Conservation (phyloP, 2,888 invertebrate genomes). For the Galerucella nymphaeae region DNA sequence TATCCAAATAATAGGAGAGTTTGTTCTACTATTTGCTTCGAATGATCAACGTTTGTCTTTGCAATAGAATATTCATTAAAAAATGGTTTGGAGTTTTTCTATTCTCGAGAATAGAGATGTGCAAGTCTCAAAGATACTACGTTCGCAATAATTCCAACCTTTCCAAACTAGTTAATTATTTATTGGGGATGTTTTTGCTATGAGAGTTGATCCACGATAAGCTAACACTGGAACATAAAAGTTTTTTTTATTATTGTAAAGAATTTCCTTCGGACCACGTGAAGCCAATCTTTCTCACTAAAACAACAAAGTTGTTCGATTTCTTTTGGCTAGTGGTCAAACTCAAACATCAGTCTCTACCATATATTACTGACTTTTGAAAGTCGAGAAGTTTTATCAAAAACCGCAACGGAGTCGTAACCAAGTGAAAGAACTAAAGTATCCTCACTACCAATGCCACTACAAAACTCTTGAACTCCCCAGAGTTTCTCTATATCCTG, state of each 20-base stretch:
- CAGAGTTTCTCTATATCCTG: conserved; percentile 1
- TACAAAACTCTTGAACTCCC: conserved; percentile 1
- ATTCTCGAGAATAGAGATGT: too few relatives aligned
- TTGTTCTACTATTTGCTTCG: too few relatives aligned
- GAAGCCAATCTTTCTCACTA: background rate
- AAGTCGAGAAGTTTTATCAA: conserved; percentile 30
- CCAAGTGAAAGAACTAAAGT: conserved; percentile 1
- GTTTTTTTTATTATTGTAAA: background rate
- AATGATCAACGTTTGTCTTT: too few relatives aligned
- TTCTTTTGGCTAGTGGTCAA: conserved; percentile 17
- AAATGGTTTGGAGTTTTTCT: too few relatives aligned
- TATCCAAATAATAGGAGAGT: too few relatives aligned
- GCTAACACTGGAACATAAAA: background rate
- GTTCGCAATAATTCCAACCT: too few relatives aligned
- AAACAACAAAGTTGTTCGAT: conserved; percentile 13
- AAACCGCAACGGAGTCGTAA: conserved; percentile 29
- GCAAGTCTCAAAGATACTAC: too few relatives aligned
- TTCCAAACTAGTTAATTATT: background rate
- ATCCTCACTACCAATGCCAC: background rate
- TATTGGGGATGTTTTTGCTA: background rate
- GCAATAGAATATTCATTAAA: too few relatives aligned
- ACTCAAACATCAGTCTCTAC: conserved; percentile 10
- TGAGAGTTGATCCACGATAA: background rate
- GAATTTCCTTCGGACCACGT: background rate
- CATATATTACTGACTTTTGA: conserved; percentile 28